Percentiles rank a stretch among this genome's conserved stretches.
These are phyloP conservation scores for Panorpa germanica DNA, from an alignment of 2,888 invertebrate genomes.

Conservation along the genomic window DNA sequence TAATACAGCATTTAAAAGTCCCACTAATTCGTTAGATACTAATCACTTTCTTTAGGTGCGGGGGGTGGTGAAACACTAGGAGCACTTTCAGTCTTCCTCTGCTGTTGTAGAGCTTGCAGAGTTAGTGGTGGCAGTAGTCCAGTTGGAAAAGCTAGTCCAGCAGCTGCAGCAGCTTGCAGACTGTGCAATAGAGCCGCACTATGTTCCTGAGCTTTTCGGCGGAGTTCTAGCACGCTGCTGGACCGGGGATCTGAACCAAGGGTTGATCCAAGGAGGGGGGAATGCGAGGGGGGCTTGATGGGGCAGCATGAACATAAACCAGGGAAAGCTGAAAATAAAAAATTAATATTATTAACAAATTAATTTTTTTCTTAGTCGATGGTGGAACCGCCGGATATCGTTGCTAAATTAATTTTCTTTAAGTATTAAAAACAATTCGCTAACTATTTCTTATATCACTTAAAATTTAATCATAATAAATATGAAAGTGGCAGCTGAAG, in stretches of 20 bases:
- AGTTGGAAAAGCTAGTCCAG: slow-evolving; percentile 25
- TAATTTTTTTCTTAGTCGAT: background rate
- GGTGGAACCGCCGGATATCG: too few species aligned
- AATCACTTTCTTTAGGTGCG: too few species aligned
- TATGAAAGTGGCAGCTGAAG: too few species aligned
- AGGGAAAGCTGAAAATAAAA: slow-evolving; percentile 40
- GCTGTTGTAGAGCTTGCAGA: too few species aligned
- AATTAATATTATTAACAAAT: slow-evolving; percentile 5
- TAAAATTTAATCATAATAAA: too few species aligned
- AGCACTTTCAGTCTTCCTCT: too few species aligned
- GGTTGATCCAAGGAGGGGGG: slow-evolving; percentile 16
- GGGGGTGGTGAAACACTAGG: too few species aligned
- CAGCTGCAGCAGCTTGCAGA: slow-evolving; percentile 35
- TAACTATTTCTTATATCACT: too few species aligned
- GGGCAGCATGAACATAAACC: slow-evolving; percentile 68
- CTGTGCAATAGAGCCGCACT: slow-evolving; percentile 71
- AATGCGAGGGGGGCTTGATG: slow-evolving; percentile 31
- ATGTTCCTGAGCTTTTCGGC: slow-evolving; percentile 88
- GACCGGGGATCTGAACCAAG: slow-evolving; percentile 45
- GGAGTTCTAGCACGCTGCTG: slow-evolving; percentile 77
- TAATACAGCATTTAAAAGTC: too few species aligned
- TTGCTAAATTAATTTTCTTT: too few species aligned
- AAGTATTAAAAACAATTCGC: too few species aligned
- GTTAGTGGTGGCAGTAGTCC: slow-evolving; percentile 27
- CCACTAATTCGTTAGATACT: too few species aligned